Evolutionary conservation across 2,888 invertebrate species (phyloP).

Genomic region (Eulithis prunata): DNA sequence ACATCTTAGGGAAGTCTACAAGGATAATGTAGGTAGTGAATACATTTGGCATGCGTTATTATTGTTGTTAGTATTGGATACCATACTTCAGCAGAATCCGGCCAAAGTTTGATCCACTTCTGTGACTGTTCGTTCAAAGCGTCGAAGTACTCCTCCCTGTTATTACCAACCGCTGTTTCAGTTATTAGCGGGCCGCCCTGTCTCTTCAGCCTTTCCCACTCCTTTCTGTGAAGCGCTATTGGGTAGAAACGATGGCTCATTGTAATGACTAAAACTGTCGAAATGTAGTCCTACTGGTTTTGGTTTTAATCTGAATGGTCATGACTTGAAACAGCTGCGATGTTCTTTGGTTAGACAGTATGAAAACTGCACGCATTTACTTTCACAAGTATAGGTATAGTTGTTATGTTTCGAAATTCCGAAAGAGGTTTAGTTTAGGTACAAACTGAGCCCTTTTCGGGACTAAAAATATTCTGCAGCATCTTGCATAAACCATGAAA

Average conservation of each 20-base stretch:
- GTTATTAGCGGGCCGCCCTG: constrained; percentile 39
- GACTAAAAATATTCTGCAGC: no score
- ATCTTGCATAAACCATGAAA: constrained; percentile 5
- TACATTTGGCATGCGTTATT: no score
- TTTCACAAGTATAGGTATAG: no score
- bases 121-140: constrained; percentile 57
- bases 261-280: not conserved
- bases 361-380: no score
- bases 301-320: constrained; percentile 19
- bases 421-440: no score
- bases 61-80: not conserved
- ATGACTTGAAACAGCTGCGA: constrained; percentile 1
- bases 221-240: constrained; percentile 52
- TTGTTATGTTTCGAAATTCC: no score
- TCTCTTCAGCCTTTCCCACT: constrained; percentile 60
- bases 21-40: no score
- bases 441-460: no score
- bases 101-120: constrained; percentile 61
- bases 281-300: constrained; percentile 6
- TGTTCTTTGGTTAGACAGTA: no score
- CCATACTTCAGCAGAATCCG: constrained; percentile 57
- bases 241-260: constrained; percentile 34
- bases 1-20: no score
- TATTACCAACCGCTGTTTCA: constrained; percentile 19
- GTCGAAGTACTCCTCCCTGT: constrained; percentile 50